Evolutionary conservation across 2,113 vertebrate species (phyloP), one percentile per base, ranked within the genome.

Genomic region (Arenaria interpres): DNA sequence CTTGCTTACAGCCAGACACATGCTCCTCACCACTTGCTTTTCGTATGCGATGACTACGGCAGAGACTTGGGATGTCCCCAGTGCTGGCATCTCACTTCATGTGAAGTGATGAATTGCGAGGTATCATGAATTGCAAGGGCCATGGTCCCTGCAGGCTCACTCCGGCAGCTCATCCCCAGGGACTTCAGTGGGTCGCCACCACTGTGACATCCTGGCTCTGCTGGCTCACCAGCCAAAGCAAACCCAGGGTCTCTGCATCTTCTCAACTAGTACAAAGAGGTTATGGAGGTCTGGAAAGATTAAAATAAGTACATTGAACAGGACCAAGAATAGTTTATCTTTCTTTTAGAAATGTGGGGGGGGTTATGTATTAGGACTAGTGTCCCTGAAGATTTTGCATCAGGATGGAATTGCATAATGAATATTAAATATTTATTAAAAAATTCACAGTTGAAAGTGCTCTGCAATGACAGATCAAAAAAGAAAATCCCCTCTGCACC

Each of bases 41-140:
- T 14, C 1, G 0, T 17, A 2, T 0, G 7, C 14, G 33, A 32
- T 18, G 27, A n/a, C 37, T n/a, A 0, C 0, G 1, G n/a, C 1
- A 28, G 3, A 19, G 18, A 4, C 5, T 14, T 35, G 23, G 43
- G 75, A 56, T 37, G 28, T 13, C 57, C 53, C 39, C 72, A 76
- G n/a, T 5, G 28, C 25, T 50, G 62, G 39, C 71, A 74, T 71
- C 67, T 90, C 48, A 25, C 35, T 68, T 73, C 32, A 7, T 1
- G 4, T 33, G 43, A 35, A 41, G 39, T 41, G 39, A 41, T 41
- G 39, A 41, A 41, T 41, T 41, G 39, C 39, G 12, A 41, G 39
- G 59, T 30, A 64, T 37, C 50, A 67, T 19, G 4, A 78, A 43
- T 27, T 4, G 1, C 45, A 73, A 51, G 27, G 59, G 33, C 45